Conservation (phyloP, 2,113 vertebrate genomes). For the Microcebus murinus region DNA sequence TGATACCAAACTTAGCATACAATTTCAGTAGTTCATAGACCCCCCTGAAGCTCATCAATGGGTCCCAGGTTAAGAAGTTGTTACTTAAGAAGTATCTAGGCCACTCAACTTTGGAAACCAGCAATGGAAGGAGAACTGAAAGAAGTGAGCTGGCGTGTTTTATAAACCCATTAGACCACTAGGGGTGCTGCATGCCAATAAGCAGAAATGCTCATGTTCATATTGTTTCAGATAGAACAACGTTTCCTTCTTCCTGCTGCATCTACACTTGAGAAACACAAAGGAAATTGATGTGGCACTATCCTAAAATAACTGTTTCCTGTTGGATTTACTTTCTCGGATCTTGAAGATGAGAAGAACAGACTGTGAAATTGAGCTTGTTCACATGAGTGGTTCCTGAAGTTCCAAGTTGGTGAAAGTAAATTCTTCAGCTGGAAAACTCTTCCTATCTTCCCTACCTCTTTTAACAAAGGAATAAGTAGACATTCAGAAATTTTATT, state of each 20-base stretch:
- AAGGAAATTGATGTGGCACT: conserved; percentile 43
- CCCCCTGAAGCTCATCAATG: not conserved
- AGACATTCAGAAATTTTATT: conserved; percentile 37
- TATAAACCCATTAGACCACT: not conserved
- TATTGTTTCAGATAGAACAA: not conserved
- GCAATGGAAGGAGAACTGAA: not conserved
- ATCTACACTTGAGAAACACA: conserved; percentile 50
- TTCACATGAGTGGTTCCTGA: conserved; percentile 52
- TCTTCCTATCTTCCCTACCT: not conserved
- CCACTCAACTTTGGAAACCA: not conserved
- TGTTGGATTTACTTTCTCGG: conserved; percentile 57
- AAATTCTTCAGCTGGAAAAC: conserved; percentile 50
- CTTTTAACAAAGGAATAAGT: conserved; percentile 26
- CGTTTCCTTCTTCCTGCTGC: not conserved
- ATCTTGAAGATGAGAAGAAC: conserved; percentile 59
- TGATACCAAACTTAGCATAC: not conserved
- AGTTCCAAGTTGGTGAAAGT: conserved; percentile 42
- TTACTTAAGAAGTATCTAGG: not conserved
- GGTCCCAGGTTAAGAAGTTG: not conserved
- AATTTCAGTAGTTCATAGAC: conserved; percentile 8
- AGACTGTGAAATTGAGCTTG: conserved; percentile 68
- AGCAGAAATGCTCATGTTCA: not conserved
- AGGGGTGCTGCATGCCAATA: not conserved
- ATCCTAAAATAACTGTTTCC: conserved; percentile 60
- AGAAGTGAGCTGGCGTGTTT: not conserved